Base-by-base conservation (phyloP, 2,797 vertebrate genomes). In the Arvicola amphibius region DNA sequence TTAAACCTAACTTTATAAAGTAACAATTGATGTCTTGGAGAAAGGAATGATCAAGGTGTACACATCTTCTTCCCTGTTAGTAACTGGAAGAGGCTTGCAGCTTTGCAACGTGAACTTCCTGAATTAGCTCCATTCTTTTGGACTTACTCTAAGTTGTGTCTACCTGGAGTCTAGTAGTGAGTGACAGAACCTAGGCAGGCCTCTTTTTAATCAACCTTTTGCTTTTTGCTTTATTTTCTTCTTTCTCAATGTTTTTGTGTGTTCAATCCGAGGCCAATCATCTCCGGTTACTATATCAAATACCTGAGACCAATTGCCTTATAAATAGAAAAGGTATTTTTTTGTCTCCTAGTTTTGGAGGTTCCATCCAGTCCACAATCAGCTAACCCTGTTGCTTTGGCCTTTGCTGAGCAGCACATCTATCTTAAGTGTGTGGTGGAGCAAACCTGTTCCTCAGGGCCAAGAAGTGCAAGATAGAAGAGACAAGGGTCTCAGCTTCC, bases 61-160 rank as follows among this genome's bases (percentile, higher is more conserved):
- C 87, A 85, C 21, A 1, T 99, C 99, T 0, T 98, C 99, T 4
- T 98, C 98, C 81, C 99, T 99, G 95, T 99, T 99, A 0, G 99
- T 11, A 65, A 23, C 83, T 53, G 99, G 99, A 98, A 99, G 99
- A 99, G 99, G 99, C 99, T 98, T 94, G 98, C 2, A 16, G 84
- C 96, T 88, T 91, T 32, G 0, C 37, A 87, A 25, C 17, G 67
- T 25, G 40, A 3, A 23, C 9, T 51, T 77, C 89, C 29, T 48
- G 59, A 92, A 37, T 63, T 23, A 89, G 69, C 46, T 53, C 48
- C 29, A 14, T 65, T 79, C 46, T 19, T 40, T 79, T 79, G 40
- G 90, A 67, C 27, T 92, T 40, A 34, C 10, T 69, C 40, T 65
- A 23, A 59, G 16, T 34, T 19, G 43, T 94, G 19, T 80, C 37